Percentiles rank a stretch among this genome's conserved stretches.
phyloP scores from a whole-genome alignment of 2,113 vertebrate species.

The Struthidea cinerea region DNA sequence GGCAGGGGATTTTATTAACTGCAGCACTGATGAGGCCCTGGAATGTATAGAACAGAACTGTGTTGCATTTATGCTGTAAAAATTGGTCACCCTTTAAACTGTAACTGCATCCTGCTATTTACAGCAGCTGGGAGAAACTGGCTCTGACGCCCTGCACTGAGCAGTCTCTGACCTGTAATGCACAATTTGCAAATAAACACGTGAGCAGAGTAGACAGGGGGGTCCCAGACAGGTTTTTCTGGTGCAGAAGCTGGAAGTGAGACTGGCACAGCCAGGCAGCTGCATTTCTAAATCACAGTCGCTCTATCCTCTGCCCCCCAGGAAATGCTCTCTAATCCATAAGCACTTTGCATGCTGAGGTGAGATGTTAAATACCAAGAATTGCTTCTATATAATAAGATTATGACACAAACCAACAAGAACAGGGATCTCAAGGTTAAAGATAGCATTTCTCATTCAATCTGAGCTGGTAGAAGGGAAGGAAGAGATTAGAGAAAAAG shows the following conservation, averaged over 20 bases:
- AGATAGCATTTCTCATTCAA: background rate
- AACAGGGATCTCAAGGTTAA: conserved; percentile 16
- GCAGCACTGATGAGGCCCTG: background rate
- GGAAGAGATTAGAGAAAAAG: background rate
- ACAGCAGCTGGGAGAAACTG: background rate
- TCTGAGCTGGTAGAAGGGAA: background rate
- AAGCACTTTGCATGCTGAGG: background rate
- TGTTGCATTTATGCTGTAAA: background rate
- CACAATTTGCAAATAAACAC: background rate
- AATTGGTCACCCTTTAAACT: background rate
- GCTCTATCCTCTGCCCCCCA: background rate
- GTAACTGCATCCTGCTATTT: background rate
- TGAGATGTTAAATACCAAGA: conserved; percentile 35
- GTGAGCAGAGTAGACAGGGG: background rate
- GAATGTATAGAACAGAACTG: accelerated
- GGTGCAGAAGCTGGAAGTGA: background rate
- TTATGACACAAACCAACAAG: background rate
- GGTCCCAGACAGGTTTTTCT: background rate
- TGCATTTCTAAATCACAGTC: background rate
- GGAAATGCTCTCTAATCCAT: conserved; percentile 8
- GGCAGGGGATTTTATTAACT: background rate
- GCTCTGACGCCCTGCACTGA: background rate
- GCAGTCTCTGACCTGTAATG: background rate
- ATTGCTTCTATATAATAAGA: conserved; percentile 27
- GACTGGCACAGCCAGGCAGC: background rate